Base-by-base conservation (phyloP, 2,797 vertebrate species). In the Enteromius mattozi region DNA sequence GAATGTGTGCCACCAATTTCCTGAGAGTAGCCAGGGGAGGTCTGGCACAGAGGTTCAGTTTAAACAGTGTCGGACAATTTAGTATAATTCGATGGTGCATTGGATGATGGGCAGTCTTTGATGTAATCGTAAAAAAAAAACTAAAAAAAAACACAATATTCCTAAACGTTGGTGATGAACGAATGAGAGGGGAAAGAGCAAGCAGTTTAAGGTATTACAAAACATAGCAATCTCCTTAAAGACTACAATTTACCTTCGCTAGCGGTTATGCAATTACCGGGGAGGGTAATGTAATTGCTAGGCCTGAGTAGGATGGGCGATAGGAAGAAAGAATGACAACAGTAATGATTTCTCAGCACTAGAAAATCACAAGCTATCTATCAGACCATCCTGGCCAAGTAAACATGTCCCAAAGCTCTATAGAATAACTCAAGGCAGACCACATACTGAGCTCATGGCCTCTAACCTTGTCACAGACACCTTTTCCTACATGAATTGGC, bases 211-310 rank as follows among this genome's bases (percentile, higher is more conserved):
- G 30, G 76, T 68, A 86, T 88, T 88, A 82, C 13, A 78, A 72
- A 84, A 79, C 42, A 68, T 42, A 66, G 71, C 86, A 75, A 86
- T 84, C 80, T 84, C 78, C 24, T 27, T 51, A 68, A 85, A 87
- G 71, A 78, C 47, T 81, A 69, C 79, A 88, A 83, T 92, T 37
- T 54, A 70, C 45, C 65, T 80, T 74, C 65, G 68, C 7, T 51
- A 74, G 33, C 35, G 1, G 77, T 81, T 88, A 76, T 88, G 74
- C 14, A 21, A 83, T 90, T 88, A 80, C 75, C 8, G 86, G 51
- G 71, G 80, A 54, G 17, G 42, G 27, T 65, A 76, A 65, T 74
- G 54, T 77, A 40, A 83, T 85, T 65, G 51, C 69, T 42, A 54
- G 19, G 72, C 63, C n/a, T 63, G 49, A 75, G 54, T 59, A 2